Percentiles rank a stretch among this genome's conserved stretches.
Evolutionary conservation across 2,113 vertebrate genomes (phyloP).

Genomic region (Indri indri): DNA sequence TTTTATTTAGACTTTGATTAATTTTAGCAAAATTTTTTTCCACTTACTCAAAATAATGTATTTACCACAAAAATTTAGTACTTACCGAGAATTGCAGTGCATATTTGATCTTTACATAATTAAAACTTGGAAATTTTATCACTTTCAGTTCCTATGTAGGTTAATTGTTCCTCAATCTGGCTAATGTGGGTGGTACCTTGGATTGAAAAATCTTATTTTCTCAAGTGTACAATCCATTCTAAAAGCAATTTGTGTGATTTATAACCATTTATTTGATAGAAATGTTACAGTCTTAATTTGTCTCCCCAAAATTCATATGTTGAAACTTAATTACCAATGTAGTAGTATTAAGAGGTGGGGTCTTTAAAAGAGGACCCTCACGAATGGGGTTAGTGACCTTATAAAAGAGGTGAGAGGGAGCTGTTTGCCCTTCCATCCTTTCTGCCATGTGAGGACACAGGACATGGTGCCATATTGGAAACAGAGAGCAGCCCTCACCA

Average conservation of each 20-base stretch:
- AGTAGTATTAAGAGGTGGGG: neutral
- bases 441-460: neutral
- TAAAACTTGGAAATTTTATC: neutral
- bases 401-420: neutral
- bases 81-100: neutral
- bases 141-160: neutral
- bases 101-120: neutral
- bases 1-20: neutral
- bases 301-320: neutral
- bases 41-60: neutral
- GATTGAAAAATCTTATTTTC: neutral
- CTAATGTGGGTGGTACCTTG: neutral
- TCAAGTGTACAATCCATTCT: neutral
- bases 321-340: neutral
- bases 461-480: neutral
- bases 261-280: neutral
- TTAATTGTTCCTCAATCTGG: neutral
- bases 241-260: neutral
- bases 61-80: neutral
- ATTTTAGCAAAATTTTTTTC: neutral
- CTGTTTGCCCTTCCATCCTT: neutral
- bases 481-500: neutral
- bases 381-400: neutral
- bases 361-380: neutral
- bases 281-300: neutral